Percentiles rank a stretch among this genome's conserved stretches.
phyloP scores from a whole-genome alignment of 2,113 vertebrate genomes.

The Amblyopsis rosae region DNA sequence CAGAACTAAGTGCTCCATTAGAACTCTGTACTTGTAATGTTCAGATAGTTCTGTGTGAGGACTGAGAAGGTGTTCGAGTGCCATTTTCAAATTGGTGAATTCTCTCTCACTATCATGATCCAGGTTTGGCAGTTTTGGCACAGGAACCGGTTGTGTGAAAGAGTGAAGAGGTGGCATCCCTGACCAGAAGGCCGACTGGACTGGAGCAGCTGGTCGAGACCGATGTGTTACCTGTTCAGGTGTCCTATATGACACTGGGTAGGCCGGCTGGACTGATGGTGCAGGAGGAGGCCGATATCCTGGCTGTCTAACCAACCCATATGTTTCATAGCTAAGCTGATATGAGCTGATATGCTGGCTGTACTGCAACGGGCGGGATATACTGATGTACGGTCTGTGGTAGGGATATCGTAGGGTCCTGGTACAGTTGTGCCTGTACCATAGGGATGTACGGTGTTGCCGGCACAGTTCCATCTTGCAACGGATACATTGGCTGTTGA shows the following conservation, averaged over 20 bases:
- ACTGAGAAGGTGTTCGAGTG: not conserved
- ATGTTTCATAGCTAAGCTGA: too few relatives aligned
- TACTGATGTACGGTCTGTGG: not conserved
- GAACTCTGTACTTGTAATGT: slow-evolving; percentile 7
- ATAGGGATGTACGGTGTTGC: not conserved
- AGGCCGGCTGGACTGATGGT: not conserved
- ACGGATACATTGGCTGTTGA: not conserved
- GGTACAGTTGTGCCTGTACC: not conserved
- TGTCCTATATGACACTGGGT: not conserved
- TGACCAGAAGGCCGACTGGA: not conserved
- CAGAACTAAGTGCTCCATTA: slow-evolving; percentile 3
- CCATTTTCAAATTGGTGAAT: slow-evolving; percentile 17
- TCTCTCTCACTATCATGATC: slow-evolving; percentile 17
- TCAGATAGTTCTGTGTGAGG: slow-evolving; percentile 5
- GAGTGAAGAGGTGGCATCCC: not conserved
- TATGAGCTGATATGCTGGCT: too few relatives aligned
- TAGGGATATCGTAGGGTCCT: not conserved
- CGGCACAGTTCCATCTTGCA: not conserved
- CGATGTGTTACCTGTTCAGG: not conserved
- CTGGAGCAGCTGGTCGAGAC: not conserved
- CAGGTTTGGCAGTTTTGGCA: slow-evolving; percentile 6
- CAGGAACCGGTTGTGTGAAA: not conserved
- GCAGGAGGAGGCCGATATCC: not conserved
- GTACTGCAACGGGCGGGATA: too few relatives aligned
- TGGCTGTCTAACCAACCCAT: not conserved